A percentile compares a stretch with the other conserved stretches of the same genome.
Conservation (phyloP, 2,888 invertebrate species). For the Opisthograptis luteolata region DNA sequence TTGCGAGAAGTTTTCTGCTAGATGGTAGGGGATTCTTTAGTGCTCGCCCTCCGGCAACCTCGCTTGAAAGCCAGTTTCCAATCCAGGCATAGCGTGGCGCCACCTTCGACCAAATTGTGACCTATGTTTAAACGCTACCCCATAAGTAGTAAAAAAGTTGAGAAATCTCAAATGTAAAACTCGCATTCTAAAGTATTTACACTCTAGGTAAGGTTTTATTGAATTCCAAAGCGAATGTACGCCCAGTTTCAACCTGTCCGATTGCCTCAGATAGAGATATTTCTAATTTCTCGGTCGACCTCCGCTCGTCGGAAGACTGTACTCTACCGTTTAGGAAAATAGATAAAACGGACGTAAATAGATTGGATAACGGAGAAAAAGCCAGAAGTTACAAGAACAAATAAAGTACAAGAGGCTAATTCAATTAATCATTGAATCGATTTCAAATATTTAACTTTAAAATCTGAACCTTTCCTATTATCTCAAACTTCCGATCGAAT, state of each 20-base stretch:
- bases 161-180: too few relatives aligned
- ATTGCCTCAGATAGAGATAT: conserved; percentile 68
- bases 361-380: conserved; percentile 58
- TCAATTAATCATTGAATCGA: conserved; percentile 59
- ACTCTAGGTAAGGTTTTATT: conserved; percentile 28
- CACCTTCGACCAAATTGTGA: too few relatives aligned
- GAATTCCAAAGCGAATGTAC: conserved; percentile 26
- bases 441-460: conserved; percentile 54
- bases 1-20: too few relatives aligned
- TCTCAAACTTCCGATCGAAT: conserved; percentile 43
- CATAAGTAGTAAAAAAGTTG: too few relatives aligned
- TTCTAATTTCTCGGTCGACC: conserved; percentile 78
- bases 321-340: conserved; percentile 62
- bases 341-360: conserved; percentile 68
- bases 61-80: too few relatives aligned
- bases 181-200: too few relatives aligned
- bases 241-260: conserved; percentile 46
- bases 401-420: conserved; percentile 52
- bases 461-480: conserved; percentile 39
- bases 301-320: conserved; percentile 56
- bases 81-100: too few relatives aligned
- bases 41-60: too few relatives aligned
- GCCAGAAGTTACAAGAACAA: conserved; percentile 47
- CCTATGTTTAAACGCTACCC: too few relatives aligned
- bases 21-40: too few relatives aligned